Evolutionary conservation across 2,113 vertebrate genomes (phyloP).

Genomic region (Chaetodon auriga): DNA sequence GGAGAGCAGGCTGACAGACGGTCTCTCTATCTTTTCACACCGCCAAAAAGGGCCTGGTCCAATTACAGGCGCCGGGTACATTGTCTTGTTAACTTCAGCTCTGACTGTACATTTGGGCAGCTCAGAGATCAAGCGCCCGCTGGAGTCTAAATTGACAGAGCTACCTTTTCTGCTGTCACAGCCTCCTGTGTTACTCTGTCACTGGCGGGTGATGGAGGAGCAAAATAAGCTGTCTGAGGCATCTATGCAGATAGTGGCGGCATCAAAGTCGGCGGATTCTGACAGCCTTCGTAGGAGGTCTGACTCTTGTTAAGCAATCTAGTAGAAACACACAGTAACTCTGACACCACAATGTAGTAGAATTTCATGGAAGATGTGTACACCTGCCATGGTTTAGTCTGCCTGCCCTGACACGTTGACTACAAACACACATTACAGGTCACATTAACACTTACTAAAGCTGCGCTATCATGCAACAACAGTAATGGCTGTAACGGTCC

Average conservation of each 20-base stretch:
- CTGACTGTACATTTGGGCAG: conserved; percentile 65
- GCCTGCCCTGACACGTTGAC: conserved; percentile 21
- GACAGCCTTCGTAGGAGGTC: conserved; percentile 71
- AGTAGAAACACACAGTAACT: conserved; percentile 35
- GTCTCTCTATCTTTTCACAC: conserved; percentile 60
- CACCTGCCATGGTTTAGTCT: conserved; percentile 22
- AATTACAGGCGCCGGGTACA: conserved; percentile 74
- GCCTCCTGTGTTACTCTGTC: conserved; percentile 64
- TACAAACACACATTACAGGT: conserved; percentile 1
- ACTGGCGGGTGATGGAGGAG: conserved; percentile 63
- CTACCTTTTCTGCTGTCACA: conserved; percentile 74
- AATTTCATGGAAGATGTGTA: conserved; percentile 23
- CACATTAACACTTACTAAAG: not conserved
- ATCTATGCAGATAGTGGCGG: conserved; percentile 71
- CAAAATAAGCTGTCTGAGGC: conserved; percentile 68
- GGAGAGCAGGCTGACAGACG: conserved; percentile 58
- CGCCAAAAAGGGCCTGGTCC: conserved; percentile 42
- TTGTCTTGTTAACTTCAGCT: conserved; percentile 74
- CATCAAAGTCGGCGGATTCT: conserved; percentile 66
- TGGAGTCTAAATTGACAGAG: conserved; percentile 75
- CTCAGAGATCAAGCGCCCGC: conserved; percentile 70
- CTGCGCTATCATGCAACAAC: not conserved
- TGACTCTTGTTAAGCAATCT: conserved; percentile 63
- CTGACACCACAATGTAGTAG: conserved; percentile 9
- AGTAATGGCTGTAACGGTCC: not conserved